Conservation (phyloP, 2,888 invertebrate species). For the Dryomyza anilis region DNA sequence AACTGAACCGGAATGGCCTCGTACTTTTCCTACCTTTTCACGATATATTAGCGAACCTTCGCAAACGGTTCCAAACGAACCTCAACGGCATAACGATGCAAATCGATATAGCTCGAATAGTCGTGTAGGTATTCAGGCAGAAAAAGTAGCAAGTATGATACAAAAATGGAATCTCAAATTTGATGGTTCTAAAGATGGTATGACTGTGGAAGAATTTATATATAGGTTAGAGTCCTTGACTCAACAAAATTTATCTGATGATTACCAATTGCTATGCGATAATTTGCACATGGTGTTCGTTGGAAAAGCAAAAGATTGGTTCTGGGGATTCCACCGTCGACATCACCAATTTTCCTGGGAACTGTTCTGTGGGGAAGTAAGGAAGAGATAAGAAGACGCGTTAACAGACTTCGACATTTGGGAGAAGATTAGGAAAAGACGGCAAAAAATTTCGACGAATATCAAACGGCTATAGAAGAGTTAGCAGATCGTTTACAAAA, state of each 20-base stretch:
- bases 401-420: slow-evolving; percentile 9
- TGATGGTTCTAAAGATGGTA: slow-evolving; percentile 14
- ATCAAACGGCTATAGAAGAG: not conserved
- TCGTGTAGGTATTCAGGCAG: not conserved
- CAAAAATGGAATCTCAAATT: slow-evolving; percentile 15
- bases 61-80: not conserved
- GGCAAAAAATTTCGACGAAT: slow-evolving; percentile 1
- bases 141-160: slow-evolving; percentile 6
- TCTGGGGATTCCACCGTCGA: not conserved
- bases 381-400: slow-evolving; percentile 8
- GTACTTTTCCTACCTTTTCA: not conserved
- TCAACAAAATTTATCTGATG: not conserved
- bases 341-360: slow-evolving; percentile 3
- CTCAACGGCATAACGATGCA: not conserved
- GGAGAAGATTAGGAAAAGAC: slow-evolving; percentile 9
- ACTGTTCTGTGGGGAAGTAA: too few relatives aligned
- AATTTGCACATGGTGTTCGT: slow-evolving; percentile 12
- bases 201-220: slow-evolving; percentile 10
- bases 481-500: slow-evolving; percentile 2
- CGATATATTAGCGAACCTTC: not conserved
- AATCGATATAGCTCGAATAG: not conserved
- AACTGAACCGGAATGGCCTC: not conserved
- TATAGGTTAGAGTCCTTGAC: slow-evolving; percentile 8
- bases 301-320: slow-evolving; percentile 11
- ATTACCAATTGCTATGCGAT: slow-evolving; percentile 8